These are phyloP conservation scores for Beris chalybata DNA, from an alignment of 2,888 invertebrate species.

Conservation along the genomic window DNA sequence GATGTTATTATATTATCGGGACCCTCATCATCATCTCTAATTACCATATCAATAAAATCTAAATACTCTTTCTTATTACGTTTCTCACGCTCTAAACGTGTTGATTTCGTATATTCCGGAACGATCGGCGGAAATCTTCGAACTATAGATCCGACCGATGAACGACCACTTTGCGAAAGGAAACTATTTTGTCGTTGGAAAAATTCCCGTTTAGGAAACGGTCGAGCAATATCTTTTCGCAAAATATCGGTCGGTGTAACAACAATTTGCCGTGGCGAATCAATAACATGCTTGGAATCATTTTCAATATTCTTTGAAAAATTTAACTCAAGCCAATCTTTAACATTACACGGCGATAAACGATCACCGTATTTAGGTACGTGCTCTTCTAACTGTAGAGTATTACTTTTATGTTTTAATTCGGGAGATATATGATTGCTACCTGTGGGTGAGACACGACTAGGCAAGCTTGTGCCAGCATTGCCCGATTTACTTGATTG, in stretches of 20 bases:
- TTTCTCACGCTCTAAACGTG: constrained; percentile 40
- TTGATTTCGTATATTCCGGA: constrained; percentile 33
- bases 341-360: constrained; percentile 54
- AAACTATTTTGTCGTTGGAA: constrained; percentile 49
- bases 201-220: background rate
- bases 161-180: constrained; percentile 50
- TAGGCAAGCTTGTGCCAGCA: constrained; percentile 28
- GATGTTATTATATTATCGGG: constrained; percentile 53
- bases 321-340: constrained; percentile 55
- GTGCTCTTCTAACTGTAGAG: constrained; percentile 44
- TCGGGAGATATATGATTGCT: constrained; percentile 16
- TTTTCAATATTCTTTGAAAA: constrained; percentile 12
- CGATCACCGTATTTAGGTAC: constrained; percentile 50
- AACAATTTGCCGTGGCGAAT: background rate
- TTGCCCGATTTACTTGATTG: constrained; percentile 17
- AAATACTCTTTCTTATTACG: constrained; percentile 46
- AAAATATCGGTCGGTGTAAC: background rate
- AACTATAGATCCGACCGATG: constrained; percentile 51
- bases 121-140: constrained; percentile 50
- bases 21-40: constrained; percentile 48
- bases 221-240: background rate
- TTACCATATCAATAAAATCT: constrained; percentile 51
- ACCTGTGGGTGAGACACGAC: constrained; percentile 40
- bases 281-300: background rate
- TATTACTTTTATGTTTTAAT: constrained; percentile 18